Conservation (phyloP, 2,797 vertebrate genomes). For the Aotus griseimembra region DNA sequence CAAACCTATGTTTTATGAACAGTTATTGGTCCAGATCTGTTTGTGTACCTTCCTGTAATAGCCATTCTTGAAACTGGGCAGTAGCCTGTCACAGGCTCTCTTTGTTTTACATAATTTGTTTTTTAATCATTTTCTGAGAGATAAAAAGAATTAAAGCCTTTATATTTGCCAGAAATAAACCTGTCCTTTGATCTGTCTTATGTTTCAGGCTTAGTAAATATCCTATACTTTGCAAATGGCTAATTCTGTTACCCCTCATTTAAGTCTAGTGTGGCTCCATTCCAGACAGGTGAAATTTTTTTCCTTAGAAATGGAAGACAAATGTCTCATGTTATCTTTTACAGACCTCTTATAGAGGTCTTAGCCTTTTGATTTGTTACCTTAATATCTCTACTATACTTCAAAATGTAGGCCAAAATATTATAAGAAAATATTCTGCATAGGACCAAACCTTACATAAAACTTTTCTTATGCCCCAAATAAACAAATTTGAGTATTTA, state of each 20-base stretch:
- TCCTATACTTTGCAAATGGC: neutral
- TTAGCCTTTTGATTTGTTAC: conserved; percentile 17
- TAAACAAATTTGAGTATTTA: conserved; percentile 51
- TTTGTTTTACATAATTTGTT: conserved; percentile 1
- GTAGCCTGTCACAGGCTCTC: neutral
- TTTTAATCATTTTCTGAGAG: conserved; percentile 71
- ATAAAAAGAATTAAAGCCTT: neutral
- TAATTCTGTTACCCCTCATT: conserved; percentile 50
- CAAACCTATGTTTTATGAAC: conserved; percentile 58
- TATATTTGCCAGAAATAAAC: conserved; percentile 21
- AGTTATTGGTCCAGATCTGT: neutral
- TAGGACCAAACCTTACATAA: conserved; percentile 22
- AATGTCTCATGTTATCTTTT: conserved; percentile 28
- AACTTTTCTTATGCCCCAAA: conserved; percentile 1
- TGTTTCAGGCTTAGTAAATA: conserved; percentile 24
- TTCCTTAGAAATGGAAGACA: neutral
- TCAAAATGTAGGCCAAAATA: neutral
- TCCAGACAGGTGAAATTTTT: neutral
- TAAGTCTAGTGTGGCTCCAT: neutral
- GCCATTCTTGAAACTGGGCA: conserved; percentile 59
- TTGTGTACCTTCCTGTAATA: conserved; percentile 37
- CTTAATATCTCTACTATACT: neutral
- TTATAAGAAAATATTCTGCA: conserved; percentile 21
- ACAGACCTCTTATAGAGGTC: neutral
- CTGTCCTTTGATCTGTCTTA: neutral